phyloP scores from a whole-genome alignment of 2,888 invertebrate species.

The Antheraea assamensis region DNA sequence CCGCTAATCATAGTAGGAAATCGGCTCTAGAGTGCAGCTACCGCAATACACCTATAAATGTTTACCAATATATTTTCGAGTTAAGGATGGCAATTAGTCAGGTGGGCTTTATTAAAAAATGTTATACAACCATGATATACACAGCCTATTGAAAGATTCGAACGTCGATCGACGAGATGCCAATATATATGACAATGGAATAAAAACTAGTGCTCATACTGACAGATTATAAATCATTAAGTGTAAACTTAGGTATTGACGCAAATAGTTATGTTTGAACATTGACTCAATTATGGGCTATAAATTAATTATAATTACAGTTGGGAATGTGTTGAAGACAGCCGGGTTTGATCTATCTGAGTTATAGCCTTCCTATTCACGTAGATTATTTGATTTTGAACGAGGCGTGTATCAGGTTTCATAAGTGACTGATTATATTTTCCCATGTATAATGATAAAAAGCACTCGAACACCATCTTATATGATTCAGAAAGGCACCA shows the following conservation, averaged over 20 bases:
- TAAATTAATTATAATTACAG: slow-evolving; percentile 6
- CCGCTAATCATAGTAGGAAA: neutral
- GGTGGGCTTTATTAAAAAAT: neutral
- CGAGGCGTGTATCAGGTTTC: too few species aligned
- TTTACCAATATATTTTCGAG: neutral
- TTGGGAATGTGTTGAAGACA: neutral
- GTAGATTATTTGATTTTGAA: neutral
- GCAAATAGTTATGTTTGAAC: neutral
- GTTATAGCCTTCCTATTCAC: too few species aligned
- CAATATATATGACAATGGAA: too few species aligned
- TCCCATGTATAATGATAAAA: too few species aligned
- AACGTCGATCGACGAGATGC: too few species aligned
- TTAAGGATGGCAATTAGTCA: neutral
- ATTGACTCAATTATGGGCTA: neutral
- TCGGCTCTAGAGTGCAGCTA: neutral
- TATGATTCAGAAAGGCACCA: too few species aligned
- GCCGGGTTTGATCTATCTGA: too few species aligned
- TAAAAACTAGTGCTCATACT: too few species aligned
- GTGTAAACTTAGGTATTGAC: neutral
- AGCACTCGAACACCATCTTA: too few species aligned
- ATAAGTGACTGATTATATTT: neutral
- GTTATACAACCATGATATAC: too few species aligned
- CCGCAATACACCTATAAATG: neutral
- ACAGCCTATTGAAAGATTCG: too few species aligned
- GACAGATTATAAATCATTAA: too few species aligned